Base-by-base conservation (phyloP, 2,113 vertebrate genomes). In the Upupa epops region DNA sequence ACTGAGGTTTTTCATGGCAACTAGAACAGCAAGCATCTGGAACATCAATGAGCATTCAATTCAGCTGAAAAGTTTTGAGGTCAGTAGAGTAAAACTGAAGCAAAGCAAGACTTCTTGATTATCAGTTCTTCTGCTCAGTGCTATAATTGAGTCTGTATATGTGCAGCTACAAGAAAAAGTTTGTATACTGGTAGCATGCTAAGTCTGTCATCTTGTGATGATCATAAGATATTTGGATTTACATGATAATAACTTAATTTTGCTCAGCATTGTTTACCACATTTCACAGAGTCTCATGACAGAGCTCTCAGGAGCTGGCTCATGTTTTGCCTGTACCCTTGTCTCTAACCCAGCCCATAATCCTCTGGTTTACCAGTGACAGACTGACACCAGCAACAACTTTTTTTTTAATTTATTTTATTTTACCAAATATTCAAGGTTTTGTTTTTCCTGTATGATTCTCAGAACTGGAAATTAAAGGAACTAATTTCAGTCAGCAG, bases 131-230 rank as follows among this genome's bases (percentile, higher is more conserved):
- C 74, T 79, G 71, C 51, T 91, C 2, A 1, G 59, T 79, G 68
- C 36, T 87, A 3, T 70, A 90, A 90, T 90, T 91, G 93, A 74
- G 55, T 28, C 68, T 82, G 36, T 59, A 70, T 29, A 82, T 56
- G 32, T 64, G 45, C 80, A 71, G 40, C 76, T 26, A 70, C 68
- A 89, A 94, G 60, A 85, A 93, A 87, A 94, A 66, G 26, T 26
- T 17, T 45, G 31, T 54, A 45, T 29, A 29, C 32, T 69, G 55
- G 55, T 89, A 48, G 63, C 74, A 86, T 73, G 66, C 84, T 81
- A 92, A 90, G 69, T 40, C 56, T 80, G 45, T 73, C 56, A 56
- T 80, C 92, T 96, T 93, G 89, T 96, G 96, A 92, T 85, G 37
- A 91, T 93, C 94, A 76, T 56, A 75, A 88, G 70, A 83, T 75